Base-by-base conservation (phyloP, 2,797 vertebrate species). In the Pipistrellus pygmaeus region DNA sequence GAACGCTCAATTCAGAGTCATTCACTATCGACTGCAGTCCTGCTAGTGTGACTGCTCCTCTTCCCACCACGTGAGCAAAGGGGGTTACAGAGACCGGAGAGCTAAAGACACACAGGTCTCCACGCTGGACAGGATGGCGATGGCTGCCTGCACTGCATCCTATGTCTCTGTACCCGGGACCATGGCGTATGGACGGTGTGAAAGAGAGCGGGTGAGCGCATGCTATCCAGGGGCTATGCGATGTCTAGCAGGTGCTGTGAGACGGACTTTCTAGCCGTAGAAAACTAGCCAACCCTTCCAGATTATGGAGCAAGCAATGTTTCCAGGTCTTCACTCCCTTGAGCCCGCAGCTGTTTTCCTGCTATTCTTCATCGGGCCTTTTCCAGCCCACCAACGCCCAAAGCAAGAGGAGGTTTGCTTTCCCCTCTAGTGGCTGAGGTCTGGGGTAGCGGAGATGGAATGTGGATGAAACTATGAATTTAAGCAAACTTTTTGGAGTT, bases 381-480 rank as follows among this genome's bases (percentile, higher is more conserved):
- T 68, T 51, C 72, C 23, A n/a, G 12, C 9, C 30, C 57, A 72
- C 0, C 11, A 38, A 44, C 4, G 66, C 35, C 83, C 84, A 14
- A 21, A 55, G 87, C 25, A 25, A 85, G 55, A 12, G 53, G 25
- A 88, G 69, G 41, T 23, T 0, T 27, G 14, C 20, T 60, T 76
- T 68, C n/a, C 27, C 2, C 27, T 68, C 46, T 85, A 10, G 48
- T 7, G n/a, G 51, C 93, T 83, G 38, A 94, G 92, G 96, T 96
- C 92, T 94, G 94, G 96, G 53, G 12, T 13, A 21, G 73, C 0
- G n/a, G 35, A 64, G 46, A 32, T 82, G 82, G 87, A 94, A 78
- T 88, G 73, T 88, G n/a, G 35, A 82, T 82, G 88, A 95, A 96
- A 77, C 35, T 2, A 73, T 35, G 55, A 95, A 81, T 32, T 10